Evolutionary conservation across 2,888 invertebrate genomes (phyloP).

Genomic region (Apotomis turbidana): DNA sequence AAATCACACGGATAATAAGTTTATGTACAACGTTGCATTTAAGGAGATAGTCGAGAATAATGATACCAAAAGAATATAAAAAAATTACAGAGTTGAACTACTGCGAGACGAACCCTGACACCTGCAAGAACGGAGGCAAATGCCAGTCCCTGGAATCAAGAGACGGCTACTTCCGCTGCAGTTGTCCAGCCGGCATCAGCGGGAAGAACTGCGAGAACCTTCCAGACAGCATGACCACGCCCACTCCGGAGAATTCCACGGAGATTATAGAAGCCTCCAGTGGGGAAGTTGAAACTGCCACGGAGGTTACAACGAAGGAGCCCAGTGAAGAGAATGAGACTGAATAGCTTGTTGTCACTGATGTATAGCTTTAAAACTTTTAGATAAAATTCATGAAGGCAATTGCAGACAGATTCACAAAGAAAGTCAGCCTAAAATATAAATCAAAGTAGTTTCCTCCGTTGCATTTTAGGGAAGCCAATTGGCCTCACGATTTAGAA

Average conservation of each 20-base stretch:
- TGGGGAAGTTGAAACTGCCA: constrained; percentile 28
- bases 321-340: constrained; percentile 67
- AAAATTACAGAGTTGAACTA: constrained; percentile 88
- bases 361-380: not conserved
- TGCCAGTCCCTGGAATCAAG: constrained; percentile 91
- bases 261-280: constrained; percentile 43
- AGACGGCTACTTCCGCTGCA: constrained; percentile 90
- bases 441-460: too few species aligned
- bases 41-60: too few species aligned
- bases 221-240: constrained; percentile 61
- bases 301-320: constrained; percentile 47
- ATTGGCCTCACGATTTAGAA: too few species aligned
- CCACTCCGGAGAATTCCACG: constrained; percentile 50
- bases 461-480: too few species aligned
- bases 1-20: too few species aligned
- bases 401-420: too few species aligned
- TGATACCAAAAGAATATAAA: too few species aligned
- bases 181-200: constrained; percentile 89
- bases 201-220: constrained; percentile 90
- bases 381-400: too few species aligned
- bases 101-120: constrained; percentile 90
- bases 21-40: too few species aligned
- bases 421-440: too few species aligned
- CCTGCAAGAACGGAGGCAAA: constrained; percentile 91
- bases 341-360: constrained; percentile 49